phyloP scores from a whole-genome alignment of 2,113 vertebrate genomes.

The Telmatochromis bifrenatus region DNA sequence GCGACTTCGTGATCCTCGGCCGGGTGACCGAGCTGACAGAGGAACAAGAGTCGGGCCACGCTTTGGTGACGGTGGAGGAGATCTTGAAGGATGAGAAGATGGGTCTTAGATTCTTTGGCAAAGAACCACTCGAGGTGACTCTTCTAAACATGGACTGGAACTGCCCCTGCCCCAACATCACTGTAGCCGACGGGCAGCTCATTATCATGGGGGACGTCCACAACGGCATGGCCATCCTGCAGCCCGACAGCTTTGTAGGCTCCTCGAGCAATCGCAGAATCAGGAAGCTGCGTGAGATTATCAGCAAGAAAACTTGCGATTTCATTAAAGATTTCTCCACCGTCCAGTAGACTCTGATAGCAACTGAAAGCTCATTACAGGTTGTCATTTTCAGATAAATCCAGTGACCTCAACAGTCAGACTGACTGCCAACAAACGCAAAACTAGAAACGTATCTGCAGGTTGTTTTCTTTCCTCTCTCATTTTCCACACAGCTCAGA shows the following conservation, averaged over 20 bases:
- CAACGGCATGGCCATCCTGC: constrained; percentile 90
- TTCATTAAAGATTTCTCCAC: constrained; percentile 87
- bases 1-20: constrained; percentile 92
- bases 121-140: constrained; percentile 88
- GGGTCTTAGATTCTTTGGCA: constrained; percentile 93
- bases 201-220: constrained; percentile 97
- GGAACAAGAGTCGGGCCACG: constrained; percentile 87
- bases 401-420: constrained; percentile 44
- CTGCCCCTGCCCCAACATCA: constrained; percentile 94
- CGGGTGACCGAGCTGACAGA: constrained; percentile 85
- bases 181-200: constrained; percentile 77
- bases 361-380: not conserved
- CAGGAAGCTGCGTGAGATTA: constrained; percentile 86
- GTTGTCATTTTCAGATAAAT: not conserved
- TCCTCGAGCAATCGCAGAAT: constrained; percentile 79
- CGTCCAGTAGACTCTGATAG: constrained; percentile 63
- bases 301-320: constrained; percentile 93
- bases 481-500: not conserved
- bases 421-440: not conserved
- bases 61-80: constrained; percentile 89
- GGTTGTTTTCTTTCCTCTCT: not conserved
- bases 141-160: constrained; percentile 93
- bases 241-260: constrained; percentile 91
- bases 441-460: not conserved
- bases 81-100: constrained; percentile 98